A percentile compares a stretch with the other conserved stretches of the same genome.
phyloP scores from a whole-genome alignment of 1,140 invertebrate species.

The Episyrphus balteatus region DNA sequence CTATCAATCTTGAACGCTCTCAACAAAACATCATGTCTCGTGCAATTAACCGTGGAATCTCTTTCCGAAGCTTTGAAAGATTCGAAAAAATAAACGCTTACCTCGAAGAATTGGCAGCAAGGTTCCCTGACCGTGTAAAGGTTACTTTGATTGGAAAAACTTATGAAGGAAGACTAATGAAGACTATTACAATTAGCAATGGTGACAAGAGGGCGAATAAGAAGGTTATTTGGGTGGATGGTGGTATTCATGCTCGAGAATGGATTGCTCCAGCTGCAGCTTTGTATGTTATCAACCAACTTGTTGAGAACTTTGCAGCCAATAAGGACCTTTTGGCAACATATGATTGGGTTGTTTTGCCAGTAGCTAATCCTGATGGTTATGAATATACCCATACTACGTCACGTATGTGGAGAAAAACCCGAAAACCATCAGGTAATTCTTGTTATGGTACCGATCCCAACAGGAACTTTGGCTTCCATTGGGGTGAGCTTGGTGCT shows the following conservation, averaged over 20 bases:
- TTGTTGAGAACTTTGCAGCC: slow-evolving; percentile 43
- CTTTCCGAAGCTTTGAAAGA: slow-evolving; percentile 24
- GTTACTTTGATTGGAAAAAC: slow-evolving; percentile 37
- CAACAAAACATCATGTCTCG: slow-evolving; percentile 10
- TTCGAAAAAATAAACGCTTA: slow-evolving; percentile 40
- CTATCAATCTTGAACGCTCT: neutral
- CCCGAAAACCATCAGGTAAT: slow-evolving; percentile 20
- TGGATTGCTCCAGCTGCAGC: slow-evolving; percentile 56
- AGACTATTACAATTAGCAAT: slow-evolving; percentile 42
- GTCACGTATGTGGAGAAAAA: slow-evolving; percentile 45
- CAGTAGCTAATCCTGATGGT: slow-evolving; percentile 44
- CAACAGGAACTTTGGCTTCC: slow-evolving; percentile 55
- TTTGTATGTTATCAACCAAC: slow-evolving; percentile 49
- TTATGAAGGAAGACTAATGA: slow-evolving; percentile 41
- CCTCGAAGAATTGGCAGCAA: slow-evolving; percentile 37
- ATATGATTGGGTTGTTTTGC: slow-evolving; percentile 49
- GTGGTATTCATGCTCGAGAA: slow-evolving; percentile 54
- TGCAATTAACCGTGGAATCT: slow-evolving; percentile 12
- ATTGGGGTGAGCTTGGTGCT: slow-evolving; percentile 56
- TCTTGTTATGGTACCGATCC: slow-evolving; percentile 48
- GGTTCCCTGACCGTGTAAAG: slow-evolving; percentile 38
- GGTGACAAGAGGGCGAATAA: slow-evolving; percentile 33
- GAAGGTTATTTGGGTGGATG: slow-evolving; percentile 44
- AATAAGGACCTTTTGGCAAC: slow-evolving; percentile 37
- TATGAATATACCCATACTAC: slow-evolving; percentile 29